Evolutionary conservation across 2,797 vertebrate species (phyloP).

Genomic region (Malurus leucopterus): DNA sequence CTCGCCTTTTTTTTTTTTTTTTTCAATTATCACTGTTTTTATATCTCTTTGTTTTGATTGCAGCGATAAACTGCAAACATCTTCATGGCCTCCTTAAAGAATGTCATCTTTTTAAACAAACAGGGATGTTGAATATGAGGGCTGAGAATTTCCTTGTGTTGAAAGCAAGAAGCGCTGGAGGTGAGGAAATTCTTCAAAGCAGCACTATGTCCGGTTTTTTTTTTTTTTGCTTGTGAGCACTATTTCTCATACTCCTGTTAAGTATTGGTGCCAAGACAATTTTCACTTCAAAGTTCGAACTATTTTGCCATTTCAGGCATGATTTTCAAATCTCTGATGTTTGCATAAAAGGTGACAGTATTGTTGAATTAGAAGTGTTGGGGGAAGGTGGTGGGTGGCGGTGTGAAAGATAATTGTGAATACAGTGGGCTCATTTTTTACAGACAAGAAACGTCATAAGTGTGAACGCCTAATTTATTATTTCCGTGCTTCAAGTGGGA

Average conservation of each 20-base stretch:
- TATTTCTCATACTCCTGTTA: neutral
- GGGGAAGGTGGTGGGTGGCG: neutral
- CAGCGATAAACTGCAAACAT: neutral
- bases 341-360: neutral
- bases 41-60: neutral
- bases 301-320: constrained; percentile 1
- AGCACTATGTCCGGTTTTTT: neutral
- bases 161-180: neutral
- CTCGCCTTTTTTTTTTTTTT: neutral
- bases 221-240: neutral
- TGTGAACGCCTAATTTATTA: neutral
- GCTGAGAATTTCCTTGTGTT: neutral
- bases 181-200: neutral
- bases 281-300: constrained; percentile 17
- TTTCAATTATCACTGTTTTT: neutral
- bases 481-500: neutral
- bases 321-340: neutral
- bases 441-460: neutral
- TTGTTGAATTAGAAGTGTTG: neutral
- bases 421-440: neutral
- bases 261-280: neutral
- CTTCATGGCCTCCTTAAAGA: neutral
- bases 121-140: neutral
- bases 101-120: neutral
- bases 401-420: neutral